phyloP scores from a whole-genome alignment of 2,797 vertebrate species.

The Antennarius maculatus region DNA sequence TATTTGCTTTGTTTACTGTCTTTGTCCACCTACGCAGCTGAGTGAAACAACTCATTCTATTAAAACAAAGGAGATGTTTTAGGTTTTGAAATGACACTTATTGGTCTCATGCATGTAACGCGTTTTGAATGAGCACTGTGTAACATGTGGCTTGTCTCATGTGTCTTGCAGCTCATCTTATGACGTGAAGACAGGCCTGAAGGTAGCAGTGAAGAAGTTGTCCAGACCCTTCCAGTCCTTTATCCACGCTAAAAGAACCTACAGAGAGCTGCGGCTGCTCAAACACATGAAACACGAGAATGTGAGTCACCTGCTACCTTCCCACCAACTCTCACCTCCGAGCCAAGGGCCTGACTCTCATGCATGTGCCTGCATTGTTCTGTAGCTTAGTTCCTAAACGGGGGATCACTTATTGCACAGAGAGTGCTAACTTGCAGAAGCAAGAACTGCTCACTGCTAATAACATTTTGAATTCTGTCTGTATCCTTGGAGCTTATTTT shows the following conservation, averaged over 20 bases:
- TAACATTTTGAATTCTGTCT: constrained; percentile 5
- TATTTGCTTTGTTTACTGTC: constrained; percentile 45
- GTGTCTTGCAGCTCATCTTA: constrained; percentile 84
- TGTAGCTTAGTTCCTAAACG: constrained; percentile 4
- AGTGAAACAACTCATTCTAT: constrained; percentile 25
- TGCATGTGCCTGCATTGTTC: constrained; percentile 15
- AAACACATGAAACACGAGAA: constrained; percentile 99
- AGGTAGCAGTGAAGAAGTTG: constrained; percentile 96
- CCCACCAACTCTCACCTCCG: neutral
- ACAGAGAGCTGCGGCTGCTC: constrained; percentile 94
- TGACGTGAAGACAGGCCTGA: constrained; percentile 85
- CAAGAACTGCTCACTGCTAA: neutral
- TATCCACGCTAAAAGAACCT: constrained; percentile 98
- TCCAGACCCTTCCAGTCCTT: constrained; percentile 98
- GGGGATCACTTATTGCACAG: constrained; percentile 13
- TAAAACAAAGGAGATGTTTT: constrained; percentile 7
- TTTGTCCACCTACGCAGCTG: constrained; percentile 31
- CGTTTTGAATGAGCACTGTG: neutral
- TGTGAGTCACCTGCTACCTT: constrained; percentile 81
- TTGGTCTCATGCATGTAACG: neutral
- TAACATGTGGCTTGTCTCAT: neutral
- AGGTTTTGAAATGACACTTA: constrained; percentile 1
- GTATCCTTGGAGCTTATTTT: constrained; percentile 7
- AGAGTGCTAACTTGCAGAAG: constrained; percentile 2
- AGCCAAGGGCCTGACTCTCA: neutral